These are phyloP conservation scores for Zophobas atratus DNA, from an alignment of 1,140 invertebrate species.

Conservation along the genomic window DNA sequence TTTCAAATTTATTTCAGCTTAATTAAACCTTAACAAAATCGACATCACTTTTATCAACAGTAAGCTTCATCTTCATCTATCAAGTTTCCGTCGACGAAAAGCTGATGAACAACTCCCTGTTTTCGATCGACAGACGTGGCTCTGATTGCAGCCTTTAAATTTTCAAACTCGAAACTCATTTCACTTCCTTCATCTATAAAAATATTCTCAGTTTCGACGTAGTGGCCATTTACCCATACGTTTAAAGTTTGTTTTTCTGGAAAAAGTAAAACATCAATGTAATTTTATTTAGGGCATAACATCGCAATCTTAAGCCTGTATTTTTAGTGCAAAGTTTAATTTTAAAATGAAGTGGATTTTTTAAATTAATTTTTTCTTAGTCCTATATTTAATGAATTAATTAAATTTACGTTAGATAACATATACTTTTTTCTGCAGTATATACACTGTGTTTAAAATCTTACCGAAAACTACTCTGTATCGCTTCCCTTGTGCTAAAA, in stretches of 20 bases:
- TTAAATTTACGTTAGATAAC: no score
- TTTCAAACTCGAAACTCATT: slow-evolving; percentile 77
- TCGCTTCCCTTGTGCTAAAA: slow-evolving; percentile 63
- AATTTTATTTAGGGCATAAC: not conserved
- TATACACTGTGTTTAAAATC: slow-evolving; percentile 16
- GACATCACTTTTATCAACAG: slow-evolving; percentile 25
- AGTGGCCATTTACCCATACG: slow-evolving; percentile 83
- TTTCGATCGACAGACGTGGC: slow-evolving; percentile 72
- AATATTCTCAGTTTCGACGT: slow-evolving; percentile 79
- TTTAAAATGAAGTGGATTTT: not conserved
- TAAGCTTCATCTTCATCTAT: slow-evolving; percentile 61
- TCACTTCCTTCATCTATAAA: slow-evolving; percentile 89
- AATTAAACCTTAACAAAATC: not conserved
- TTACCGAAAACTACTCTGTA: slow-evolving; percentile 82
- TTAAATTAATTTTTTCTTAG: no score
- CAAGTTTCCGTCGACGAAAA: slow-evolving; percentile 68
- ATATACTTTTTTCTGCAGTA: no score
- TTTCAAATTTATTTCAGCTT: not conserved
- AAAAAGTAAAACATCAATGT: slow-evolving; percentile 59
- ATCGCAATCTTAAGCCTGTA: no score
- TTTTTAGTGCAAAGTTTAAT: not conserved
- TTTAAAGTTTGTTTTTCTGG: slow-evolving; percentile 85
- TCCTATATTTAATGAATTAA: no score
- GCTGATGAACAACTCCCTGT: slow-evolving; percentile 71
- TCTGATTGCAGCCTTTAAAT: slow-evolving; percentile 71